A percentile compares a stretch with the other conserved stretches of the same genome.
phyloP scores from a whole-genome alignment of 2,797 vertebrate species.

The Cyprinodon diabolis region DNA sequence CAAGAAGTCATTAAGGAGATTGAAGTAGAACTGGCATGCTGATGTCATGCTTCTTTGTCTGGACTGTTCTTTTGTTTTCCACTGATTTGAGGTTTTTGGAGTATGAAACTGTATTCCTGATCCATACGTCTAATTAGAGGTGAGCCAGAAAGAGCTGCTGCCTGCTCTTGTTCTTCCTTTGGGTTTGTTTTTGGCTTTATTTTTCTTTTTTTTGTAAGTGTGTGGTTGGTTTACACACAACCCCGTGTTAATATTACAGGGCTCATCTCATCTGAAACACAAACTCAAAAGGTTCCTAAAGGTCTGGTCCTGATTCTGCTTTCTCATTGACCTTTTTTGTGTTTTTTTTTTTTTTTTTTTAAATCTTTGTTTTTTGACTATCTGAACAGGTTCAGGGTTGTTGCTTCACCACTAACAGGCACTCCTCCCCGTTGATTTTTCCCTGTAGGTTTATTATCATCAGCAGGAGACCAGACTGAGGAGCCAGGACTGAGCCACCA shows the following conservation, averaged over 20 bases:
- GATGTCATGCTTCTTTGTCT: slow-evolving; percentile 71
- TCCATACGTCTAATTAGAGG: slow-evolving; percentile 79
- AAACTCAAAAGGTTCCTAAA: slow-evolving; percentile 64
- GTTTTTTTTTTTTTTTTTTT: slow-evolving; percentile 67
- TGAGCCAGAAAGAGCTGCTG: slow-evolving; percentile 74
- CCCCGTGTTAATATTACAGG: slow-evolving; percentile 63
- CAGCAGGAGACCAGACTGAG: slow-evolving; percentile 96
- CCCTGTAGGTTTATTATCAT: slow-evolving; percentile 99
- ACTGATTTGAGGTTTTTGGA: slow-evolving; percentile 80
- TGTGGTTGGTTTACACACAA: slow-evolving; percentile 70
- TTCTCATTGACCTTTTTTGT: slow-evolving; percentile 81
- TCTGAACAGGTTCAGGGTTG: slow-evolving; percentile 84
- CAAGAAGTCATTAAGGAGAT: slow-evolving; percentile 69
- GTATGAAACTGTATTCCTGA: slow-evolving; percentile 79
- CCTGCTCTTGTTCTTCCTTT: slow-evolving; percentile 67
- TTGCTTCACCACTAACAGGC: slow-evolving; percentile 90
- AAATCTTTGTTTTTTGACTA: slow-evolving; percentile 78
- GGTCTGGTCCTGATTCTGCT: slow-evolving; percentile 67
- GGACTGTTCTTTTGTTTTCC: slow-evolving; percentile 73
- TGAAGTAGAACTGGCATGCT: slow-evolving; percentile 69
- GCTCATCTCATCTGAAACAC: slow-evolving; percentile 66
- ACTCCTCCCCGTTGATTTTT: slow-evolving; percentile 99
- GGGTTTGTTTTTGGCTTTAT: slow-evolving; percentile 45
- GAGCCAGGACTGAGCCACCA: slow-evolving; percentile 94
- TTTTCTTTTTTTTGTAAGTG: slow-evolving; percentile 51